phyloP scores from a whole-genome alignment of 1,140 invertebrate species.

The Adelges cooleyi region DNA sequence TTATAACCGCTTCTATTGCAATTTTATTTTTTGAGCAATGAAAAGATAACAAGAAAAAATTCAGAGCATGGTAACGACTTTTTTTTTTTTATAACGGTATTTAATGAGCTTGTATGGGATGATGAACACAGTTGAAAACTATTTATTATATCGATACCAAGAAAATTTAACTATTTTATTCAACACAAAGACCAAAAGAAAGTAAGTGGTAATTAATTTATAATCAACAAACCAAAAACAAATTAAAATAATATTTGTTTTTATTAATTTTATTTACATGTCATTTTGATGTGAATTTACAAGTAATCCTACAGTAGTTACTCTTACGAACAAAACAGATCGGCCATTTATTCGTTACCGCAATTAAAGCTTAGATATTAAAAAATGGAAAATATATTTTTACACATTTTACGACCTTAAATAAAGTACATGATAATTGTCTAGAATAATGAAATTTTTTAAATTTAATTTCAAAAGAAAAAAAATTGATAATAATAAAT shows the following conservation, averaged over 20 bases:
- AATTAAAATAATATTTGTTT: not conserved
- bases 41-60: not conserved
- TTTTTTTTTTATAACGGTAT: not conserved
- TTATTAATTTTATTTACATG: slow-evolving; percentile 4
- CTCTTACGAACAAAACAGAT: not conserved
- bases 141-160: slow-evolving; percentile 37
- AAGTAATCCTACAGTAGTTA: not conserved
- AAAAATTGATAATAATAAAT: slow-evolving; percentile 8
- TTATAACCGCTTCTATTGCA: not conserved
- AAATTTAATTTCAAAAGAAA: not conserved
- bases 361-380: slow-evolving; percentile 5
- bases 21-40: slow-evolving; percentile 15
- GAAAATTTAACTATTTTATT: slow-evolving; percentile 6
- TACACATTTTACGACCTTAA: slow-evolving; percentile 6
- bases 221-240: not conserved
- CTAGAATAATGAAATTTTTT: slow-evolving; percentile 1
- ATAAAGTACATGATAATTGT: slow-evolving; percentile 17
- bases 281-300: slow-evolving; percentile 11
- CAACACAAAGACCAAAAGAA: not conserved
- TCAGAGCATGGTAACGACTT: not conserved
- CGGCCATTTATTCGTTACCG: not conserved
- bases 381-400: slow-evolving; percentile 4
- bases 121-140: not conserved
- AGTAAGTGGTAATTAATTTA: slow-evolving; percentile 14
- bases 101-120: not conserved